These are phyloP conservation scores for Dicranocentrus wangi DNA, from an alignment of 2,888 invertebrate species.

Conservation along the genomic window DNA sequence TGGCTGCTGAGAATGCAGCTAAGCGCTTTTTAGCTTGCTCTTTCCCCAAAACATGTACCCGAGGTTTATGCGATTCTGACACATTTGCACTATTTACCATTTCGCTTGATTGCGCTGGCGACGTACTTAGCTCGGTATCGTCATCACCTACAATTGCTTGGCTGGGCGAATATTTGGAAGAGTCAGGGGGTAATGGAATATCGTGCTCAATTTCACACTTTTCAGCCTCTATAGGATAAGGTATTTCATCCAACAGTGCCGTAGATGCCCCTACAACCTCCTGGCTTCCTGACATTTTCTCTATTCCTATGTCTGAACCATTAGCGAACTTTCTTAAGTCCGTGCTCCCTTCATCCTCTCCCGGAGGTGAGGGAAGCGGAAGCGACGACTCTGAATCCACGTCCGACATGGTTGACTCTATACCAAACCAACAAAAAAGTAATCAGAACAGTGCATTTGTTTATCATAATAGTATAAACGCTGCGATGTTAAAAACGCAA, in stretches of 20 bases:
- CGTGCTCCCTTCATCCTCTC: constrained; percentile 28
- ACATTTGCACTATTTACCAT: constrained; percentile 13
- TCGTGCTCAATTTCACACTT: constrained; percentile 58
- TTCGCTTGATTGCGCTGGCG: constrained; percentile 59
- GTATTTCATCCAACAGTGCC: constrained; percentile 67
- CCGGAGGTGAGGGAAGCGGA: constrained; percentile 61
- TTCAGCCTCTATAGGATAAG: constrained; percentile 64
- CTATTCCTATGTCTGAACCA: constrained; percentile 37
- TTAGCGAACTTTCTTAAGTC: not conserved
- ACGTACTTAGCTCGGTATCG: constrained; percentile 64
- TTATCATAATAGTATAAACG: too few relatives aligned
- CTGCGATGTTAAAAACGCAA: too few relatives aligned
- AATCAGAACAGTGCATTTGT: too few relatives aligned
- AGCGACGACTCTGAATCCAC: constrained; percentile 61
- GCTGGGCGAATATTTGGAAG: constrained; percentile 72
- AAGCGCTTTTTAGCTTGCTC: constrained; percentile 75
- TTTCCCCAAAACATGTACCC: constrained; percentile 74
- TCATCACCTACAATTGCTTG: constrained; percentile 68
- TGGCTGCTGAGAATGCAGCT: constrained; percentile 75
- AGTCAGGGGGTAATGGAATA: constrained; percentile 70
- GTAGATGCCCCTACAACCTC: constrained; percentile 14
- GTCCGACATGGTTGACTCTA: constrained; percentile 56
- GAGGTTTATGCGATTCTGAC: constrained; percentile 50
- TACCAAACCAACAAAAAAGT: too few relatives aligned
- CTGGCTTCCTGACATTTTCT: constrained; percentile 55